Evolutionary conservation across 2,797 vertebrate genomes (phyloP).

Genomic region (Coregonus suidteri): DNA sequence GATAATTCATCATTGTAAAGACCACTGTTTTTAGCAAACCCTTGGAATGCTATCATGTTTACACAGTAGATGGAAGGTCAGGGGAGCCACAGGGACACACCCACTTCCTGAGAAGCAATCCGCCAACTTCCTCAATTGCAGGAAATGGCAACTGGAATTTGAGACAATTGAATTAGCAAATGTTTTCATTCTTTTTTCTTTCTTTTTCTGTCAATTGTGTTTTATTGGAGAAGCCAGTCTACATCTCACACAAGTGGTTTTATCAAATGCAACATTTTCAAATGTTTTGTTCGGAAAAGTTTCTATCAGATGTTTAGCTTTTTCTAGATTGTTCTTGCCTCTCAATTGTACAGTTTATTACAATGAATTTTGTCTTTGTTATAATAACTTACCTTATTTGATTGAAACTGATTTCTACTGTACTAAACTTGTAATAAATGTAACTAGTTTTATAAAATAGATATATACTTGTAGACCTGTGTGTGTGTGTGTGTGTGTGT

Average conservation of each 20-base stretch:
- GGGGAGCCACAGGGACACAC: slow-evolving; percentile 41
- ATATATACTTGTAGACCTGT: slow-evolving; percentile 42
- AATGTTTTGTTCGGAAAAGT: slow-evolving; percentile 23
- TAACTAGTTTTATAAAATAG: slow-evolving; percentile 79
- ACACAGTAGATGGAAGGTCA: slow-evolving; percentile 57
- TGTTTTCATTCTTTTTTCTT: slow-evolving; percentile 31
- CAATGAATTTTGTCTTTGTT: slow-evolving; percentile 32
- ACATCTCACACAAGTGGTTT: slow-evolving; percentile 12
- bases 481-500: not conserved
- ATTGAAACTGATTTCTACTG: slow-evolving; percentile 56
- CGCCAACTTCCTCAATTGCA: slow-evolving; percentile 12
- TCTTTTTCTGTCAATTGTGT: slow-evolving; percentile 49
- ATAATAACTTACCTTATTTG: slow-evolving; percentile 64
- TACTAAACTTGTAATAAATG: slow-evolving; percentile 60
- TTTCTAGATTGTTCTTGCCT: slow-evolving; percentile 23
- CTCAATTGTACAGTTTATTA: slow-evolving; percentile 72
- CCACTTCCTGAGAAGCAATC: slow-evolving; percentile 40
- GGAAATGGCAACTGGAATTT: slow-evolving; percentile 23
- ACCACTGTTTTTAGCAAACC: slow-evolving; percentile 36
- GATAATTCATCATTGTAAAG: slow-evolving; percentile 50
- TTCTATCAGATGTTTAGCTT: slow-evolving; percentile 1
- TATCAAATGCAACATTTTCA: slow-evolving; percentile 3
- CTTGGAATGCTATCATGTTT: slow-evolving; percentile 72
- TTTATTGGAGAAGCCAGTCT: slow-evolving; percentile 9
- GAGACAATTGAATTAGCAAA: slow-evolving; percentile 26